Evolutionary conservation across 1,140 invertebrate genomes (phyloP).

Genomic region (Phymorhynchus buccinoides): DNA sequence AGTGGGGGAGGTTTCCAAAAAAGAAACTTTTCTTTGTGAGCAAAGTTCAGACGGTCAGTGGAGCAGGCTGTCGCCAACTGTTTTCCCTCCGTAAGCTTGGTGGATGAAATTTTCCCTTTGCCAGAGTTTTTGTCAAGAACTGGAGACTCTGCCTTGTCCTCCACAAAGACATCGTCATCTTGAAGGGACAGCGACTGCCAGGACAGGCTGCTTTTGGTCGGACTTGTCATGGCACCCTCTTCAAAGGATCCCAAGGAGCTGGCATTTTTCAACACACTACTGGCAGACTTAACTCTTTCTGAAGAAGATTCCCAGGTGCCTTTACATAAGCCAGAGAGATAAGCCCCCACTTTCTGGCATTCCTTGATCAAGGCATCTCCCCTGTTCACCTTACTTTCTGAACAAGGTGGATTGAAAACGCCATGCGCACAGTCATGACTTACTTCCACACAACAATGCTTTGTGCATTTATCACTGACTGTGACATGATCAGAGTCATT

Average conservation of each 20-base stretch:
- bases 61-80: neutral
- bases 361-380: conserved; percentile 17
- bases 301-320: neutral
- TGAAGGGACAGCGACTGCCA: neutral
- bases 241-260: neutral
- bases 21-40: neutral
- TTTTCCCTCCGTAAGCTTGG: neutral
- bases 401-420: neutral
- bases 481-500: neutral
- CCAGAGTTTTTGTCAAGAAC: neutral
- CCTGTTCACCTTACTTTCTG: neutral
- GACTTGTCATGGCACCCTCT: neutral
- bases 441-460: neutral
- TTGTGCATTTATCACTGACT: neutral
- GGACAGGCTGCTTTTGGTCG: neutral
- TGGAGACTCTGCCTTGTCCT: neutral
- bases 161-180: conserved; percentile 1
- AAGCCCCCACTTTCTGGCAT: conserved; percentile 17
- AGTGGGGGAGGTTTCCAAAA: neutral
- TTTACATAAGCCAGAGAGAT: conserved; percentile 6
- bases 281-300: neutral
- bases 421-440: neutral
- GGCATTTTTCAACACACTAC: neutral
- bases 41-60: neutral
- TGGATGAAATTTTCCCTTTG: neutral